phyloP scores from a whole-genome alignment of 2,888 invertebrate genomes.

The Cheilosia grossa region DNA sequence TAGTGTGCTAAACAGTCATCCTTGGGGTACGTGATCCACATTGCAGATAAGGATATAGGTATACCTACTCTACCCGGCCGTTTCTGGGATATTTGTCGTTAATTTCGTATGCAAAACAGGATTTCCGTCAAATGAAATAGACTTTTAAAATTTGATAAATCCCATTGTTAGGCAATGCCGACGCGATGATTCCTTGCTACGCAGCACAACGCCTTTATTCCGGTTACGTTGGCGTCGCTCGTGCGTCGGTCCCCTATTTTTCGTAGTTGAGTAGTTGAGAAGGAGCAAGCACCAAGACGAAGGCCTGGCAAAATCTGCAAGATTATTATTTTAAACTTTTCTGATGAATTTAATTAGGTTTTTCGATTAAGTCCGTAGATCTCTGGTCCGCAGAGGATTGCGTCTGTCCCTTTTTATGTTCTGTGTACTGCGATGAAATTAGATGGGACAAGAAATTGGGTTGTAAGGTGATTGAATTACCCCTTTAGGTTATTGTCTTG shows the following conservation, averaged over 20 bases:
- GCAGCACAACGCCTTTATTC: conserved; percentile 4
- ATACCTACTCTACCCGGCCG: not conserved
- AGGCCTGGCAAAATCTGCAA: conserved; percentile 30
- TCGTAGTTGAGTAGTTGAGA: conserved; percentile 26
- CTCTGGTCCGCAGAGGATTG: not conserved
- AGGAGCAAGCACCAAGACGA: conserved; percentile 9
- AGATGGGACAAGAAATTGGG: conserved; percentile 1
- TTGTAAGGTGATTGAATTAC: conserved; percentile 28
- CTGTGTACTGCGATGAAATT: not conserved
- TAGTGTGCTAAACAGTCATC: conserved; percentile 75
- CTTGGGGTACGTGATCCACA: conserved; percentile 71
- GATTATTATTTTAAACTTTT: conserved; percentile 62
- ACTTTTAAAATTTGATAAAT: conserved; percentile 75
- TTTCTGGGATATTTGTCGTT: conserved; percentile 60
- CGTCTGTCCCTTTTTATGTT: conserved; percentile 19
- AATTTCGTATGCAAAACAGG: conserved; percentile 75
- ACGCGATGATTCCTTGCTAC: conserved; percentile 63
- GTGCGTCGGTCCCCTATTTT: conserved; percentile 25
- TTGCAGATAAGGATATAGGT: conserved; percentile 50
- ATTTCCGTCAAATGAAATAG: conserved; percentile 73
- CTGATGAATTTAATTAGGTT: conserved; percentile 69
- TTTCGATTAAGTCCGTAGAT: conserved; percentile 57
- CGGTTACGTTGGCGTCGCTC: conserved; percentile 28
- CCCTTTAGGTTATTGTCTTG: conserved; percentile 28
- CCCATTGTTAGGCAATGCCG: conserved; percentile 61